phyloP scores from a whole-genome alignment of 2,888 invertebrate species.

The Caenorhabditis doughertyi region DNA sequence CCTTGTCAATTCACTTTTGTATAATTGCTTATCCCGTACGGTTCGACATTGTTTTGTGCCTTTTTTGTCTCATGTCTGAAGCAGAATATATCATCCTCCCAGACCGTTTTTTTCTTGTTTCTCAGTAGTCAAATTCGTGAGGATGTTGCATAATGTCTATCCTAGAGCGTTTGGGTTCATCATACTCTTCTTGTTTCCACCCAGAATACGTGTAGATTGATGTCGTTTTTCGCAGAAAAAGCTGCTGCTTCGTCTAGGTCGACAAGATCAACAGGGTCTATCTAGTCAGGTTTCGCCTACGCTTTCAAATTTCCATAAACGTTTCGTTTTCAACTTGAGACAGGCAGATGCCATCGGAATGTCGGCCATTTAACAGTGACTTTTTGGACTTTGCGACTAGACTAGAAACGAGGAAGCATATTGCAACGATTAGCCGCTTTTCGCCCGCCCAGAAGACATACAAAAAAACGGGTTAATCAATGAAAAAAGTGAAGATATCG shows the following conservation, averaged over 20 bases:
- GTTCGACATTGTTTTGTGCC: slow-evolving; percentile 45
- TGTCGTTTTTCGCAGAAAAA: not conserved
- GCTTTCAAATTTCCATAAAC: slow-evolving; percentile 30
- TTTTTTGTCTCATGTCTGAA: slow-evolving; percentile 27
- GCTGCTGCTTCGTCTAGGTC: slow-evolving; percentile 1
- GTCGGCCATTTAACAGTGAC: slow-evolving; percentile 23
- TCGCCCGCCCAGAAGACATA: not conserved
- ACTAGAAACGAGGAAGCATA: slow-evolving; percentile 32
- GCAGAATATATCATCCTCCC: not conserved
- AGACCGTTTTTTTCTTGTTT: not conserved
- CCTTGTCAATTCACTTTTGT: slow-evolving; percentile 56
- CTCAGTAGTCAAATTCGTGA: not conserved
- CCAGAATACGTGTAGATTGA: slow-evolving; percentile 33
- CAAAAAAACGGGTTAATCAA: slow-evolving; percentile 9
- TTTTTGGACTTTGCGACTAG: slow-evolving; percentile 41
- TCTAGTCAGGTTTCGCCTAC: slow-evolving; percentile 28
- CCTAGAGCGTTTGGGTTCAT: not conserved
- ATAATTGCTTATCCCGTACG: slow-evolving; percentile 49
- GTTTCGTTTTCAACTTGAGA: slow-evolving; percentile 19
- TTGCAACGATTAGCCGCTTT: not conserved
- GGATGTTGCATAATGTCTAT: not conserved
- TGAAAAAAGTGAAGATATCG: not conserved
- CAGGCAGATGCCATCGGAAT: slow-evolving; percentile 9
- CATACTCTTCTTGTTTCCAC: not conserved
- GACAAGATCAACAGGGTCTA: slow-evolving; percentile 1